A percentile compares a stretch with the other conserved stretches of the same genome.
Evolutionary conservation across 2,888 invertebrate species (phyloP).

Genomic region (Microctonus aethiopoides): DNA sequence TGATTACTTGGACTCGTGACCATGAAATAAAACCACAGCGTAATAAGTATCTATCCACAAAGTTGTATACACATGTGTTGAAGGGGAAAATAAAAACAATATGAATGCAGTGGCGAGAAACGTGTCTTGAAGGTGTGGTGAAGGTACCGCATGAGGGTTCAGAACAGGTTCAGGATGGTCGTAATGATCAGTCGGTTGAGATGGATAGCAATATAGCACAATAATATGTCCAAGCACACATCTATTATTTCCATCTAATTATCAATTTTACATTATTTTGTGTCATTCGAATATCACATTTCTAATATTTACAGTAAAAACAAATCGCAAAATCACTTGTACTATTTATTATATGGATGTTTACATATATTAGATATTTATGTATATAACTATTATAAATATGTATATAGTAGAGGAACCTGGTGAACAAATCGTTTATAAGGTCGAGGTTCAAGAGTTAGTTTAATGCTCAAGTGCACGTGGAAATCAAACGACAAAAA

Average conservation of each 20-base stretch:
- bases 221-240: neutral
- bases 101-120: neutral
- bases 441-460: constrained; percentile 23
- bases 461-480: neutral
- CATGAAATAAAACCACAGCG: neutral
- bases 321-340: neutral
- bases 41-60: too few species aligned
- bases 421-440: neutral
- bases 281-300: neutral
- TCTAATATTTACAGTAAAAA: neutral
- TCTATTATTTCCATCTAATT: constrained; percentile 20
- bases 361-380: neutral
- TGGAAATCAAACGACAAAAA: neutral
- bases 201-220: neutral
- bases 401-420: too few species aligned
- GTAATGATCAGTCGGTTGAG: constrained; percentile 1
- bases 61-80: too few species aligned
- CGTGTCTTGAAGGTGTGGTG: too few species aligned
- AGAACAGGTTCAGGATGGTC: constrained; percentile 25
- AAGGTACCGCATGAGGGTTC: constrained; percentile 14
- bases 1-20: too few species aligned
- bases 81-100: too few species aligned
- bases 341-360: neutral
- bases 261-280: neutral
- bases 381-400: neutral